phyloP scores from a whole-genome alignment of 1,140 invertebrate genomes.

The Tetragonula clypearis region DNA sequence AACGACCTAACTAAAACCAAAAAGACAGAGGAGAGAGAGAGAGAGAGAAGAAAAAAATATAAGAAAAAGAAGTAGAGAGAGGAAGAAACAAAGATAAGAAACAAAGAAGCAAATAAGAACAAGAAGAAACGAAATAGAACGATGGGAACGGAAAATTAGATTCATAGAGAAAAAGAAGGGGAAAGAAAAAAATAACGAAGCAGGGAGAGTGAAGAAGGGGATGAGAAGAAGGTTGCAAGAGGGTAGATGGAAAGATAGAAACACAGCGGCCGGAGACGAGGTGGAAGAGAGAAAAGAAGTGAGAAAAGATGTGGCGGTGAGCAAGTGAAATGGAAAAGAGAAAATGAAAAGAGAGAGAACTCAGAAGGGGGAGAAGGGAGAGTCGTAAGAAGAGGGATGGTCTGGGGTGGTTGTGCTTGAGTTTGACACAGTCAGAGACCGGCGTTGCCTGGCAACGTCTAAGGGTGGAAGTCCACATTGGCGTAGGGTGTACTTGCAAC shows the following conservation, averaged over 20 bases:
- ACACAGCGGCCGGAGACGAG: background rate
- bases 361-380: background rate
- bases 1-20: background rate
- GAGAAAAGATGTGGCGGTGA: background rate
- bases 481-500: conserved; percentile 73
- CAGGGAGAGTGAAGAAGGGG: background rate
- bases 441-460: conserved; percentile 78
- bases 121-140: background rate
- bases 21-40: background rate
- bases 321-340: background rate
- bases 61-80: background rate
- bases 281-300: background rate
- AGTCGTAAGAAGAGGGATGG: conserved; percentile 60
- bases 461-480: conserved; percentile 75
- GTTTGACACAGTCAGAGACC: conserved; percentile 80
- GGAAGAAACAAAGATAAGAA: background rate
- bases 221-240: background rate
- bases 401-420: conserved; percentile 65
- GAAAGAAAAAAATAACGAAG: background rate
- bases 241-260: background rate
- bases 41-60: background rate
- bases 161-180: background rate
- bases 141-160: background rate
- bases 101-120: background rate
- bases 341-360: conserved; percentile 9